Conservation (phyloP, 2,113 vertebrate genomes). For the Nothoprocta pentlandii region DNA sequence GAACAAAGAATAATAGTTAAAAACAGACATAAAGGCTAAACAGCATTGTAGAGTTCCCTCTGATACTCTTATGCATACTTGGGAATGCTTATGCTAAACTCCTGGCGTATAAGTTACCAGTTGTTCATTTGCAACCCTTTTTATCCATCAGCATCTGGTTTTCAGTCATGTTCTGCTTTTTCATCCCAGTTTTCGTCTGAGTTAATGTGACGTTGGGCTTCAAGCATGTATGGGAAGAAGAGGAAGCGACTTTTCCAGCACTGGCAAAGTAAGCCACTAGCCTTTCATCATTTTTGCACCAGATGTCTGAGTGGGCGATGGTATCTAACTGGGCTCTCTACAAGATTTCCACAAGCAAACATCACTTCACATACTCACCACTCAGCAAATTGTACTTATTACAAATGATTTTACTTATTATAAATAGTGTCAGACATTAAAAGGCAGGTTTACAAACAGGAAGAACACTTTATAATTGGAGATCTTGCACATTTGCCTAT, state of each 20-base stretch:
- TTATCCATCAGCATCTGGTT: background rate
- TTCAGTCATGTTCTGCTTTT: background rate
- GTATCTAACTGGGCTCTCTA: background rate
- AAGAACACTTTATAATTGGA: background rate
- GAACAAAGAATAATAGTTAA: slow-evolving; percentile 12
- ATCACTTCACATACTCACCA: background rate
- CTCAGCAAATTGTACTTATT: background rate
- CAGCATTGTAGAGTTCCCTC: background rate
- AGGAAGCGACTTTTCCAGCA: background rate
- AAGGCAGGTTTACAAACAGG: background rate
- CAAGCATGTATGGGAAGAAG: background rate
- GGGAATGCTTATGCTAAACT: slow-evolving; percentile 19
- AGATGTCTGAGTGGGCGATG: background rate
- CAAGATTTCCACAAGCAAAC: background rate
- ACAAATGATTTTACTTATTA: background rate
- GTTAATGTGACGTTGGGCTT: background rate
- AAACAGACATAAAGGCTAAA: slow-evolving; percentile 33
- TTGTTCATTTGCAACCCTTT: background rate
- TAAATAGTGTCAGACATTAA: background rate
- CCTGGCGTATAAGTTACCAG: background rate
- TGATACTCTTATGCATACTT: background rate
- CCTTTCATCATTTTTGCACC: background rate
- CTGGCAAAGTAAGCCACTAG: background rate
- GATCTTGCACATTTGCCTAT: background rate
- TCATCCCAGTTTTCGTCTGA: background rate